phyloP scores from a whole-genome alignment of 2,797 vertebrate genomes.

The Okamejei kenojei region DNA sequence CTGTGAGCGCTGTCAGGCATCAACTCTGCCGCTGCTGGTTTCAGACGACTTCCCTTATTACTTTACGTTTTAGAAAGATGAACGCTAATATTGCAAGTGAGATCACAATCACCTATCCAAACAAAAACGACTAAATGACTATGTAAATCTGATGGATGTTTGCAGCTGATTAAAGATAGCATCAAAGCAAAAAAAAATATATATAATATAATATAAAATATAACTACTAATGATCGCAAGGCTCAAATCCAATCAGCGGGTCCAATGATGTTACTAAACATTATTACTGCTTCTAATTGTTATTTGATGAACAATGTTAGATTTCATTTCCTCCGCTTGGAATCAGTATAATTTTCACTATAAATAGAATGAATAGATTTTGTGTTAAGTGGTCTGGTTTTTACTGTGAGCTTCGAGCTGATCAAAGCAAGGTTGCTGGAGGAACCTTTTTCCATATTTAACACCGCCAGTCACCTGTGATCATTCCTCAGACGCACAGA shows the following conservation, averaged over 20 bases:
- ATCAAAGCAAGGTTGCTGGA: background rate
- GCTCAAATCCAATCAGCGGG: background rate
- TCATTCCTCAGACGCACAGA: background rate
- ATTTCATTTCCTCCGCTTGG: background rate
- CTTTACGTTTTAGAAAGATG: background rate
- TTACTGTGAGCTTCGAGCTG: background rate
- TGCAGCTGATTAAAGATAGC: background rate
- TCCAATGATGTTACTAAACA: background rate
- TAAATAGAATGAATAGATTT: background rate
- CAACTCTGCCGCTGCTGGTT: too few relatives aligned
- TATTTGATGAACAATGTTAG: slow-evolving; percentile 11
- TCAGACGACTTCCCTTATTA: background rate
- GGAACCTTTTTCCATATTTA: background rate
- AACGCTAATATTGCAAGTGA: background rate
- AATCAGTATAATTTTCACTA: background rate
- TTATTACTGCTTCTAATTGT: background rate
- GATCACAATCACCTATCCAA: background rate
- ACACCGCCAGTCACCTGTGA: background rate
- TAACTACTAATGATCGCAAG: background rate
- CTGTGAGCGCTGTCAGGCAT: background rate
- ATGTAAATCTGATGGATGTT: background rate
- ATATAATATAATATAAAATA: too few relatives aligned
- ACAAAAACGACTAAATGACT: background rate
- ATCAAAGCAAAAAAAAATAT: background rate
- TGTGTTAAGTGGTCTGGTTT: background rate